Evolutionary conservation across 2,888 invertebrate species (phyloP).

Genomic region (Tipula confusa): DNA sequence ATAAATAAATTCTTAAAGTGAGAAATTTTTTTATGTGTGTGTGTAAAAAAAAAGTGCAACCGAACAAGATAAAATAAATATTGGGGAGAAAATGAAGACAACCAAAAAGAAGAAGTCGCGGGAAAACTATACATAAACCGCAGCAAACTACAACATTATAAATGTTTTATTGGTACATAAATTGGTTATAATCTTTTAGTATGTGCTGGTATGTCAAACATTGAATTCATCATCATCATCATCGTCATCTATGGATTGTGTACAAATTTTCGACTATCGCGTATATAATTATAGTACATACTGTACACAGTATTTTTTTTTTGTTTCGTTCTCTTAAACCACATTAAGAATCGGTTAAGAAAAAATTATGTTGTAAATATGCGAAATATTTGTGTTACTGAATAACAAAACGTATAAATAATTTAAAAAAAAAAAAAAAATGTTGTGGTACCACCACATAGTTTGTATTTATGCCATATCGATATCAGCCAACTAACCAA

Average conservation of each 20-base stretch:
- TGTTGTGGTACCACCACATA: neutral
- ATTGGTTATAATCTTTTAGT: conserved; percentile 20
- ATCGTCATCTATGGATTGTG: neutral
- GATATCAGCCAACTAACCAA: neutral
- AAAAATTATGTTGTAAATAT: conserved; percentile 20
- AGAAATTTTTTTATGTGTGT: neutral
- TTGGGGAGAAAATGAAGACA: neutral
- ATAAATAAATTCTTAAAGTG: neutral
- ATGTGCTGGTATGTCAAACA: neutral
- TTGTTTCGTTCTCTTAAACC: neutral
- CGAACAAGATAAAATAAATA: neutral
- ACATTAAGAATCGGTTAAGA: neutral
- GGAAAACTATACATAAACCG: neutral
- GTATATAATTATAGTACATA: neutral
- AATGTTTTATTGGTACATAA: neutral
- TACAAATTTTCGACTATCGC: neutral
- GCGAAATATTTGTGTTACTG: conserved; percentile 25
- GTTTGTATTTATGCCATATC: neutral
- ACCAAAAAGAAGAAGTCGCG: neutral
- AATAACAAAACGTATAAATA: neutral
- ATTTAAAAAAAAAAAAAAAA: no score
- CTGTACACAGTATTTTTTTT: neutral
- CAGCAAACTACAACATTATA: neutral
- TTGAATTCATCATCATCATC: neutral
- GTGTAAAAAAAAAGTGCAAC: neutral